Base-by-base conservation (phyloP, 2,113 vertebrate genomes). In the Periophthalmus modestus region DNA sequence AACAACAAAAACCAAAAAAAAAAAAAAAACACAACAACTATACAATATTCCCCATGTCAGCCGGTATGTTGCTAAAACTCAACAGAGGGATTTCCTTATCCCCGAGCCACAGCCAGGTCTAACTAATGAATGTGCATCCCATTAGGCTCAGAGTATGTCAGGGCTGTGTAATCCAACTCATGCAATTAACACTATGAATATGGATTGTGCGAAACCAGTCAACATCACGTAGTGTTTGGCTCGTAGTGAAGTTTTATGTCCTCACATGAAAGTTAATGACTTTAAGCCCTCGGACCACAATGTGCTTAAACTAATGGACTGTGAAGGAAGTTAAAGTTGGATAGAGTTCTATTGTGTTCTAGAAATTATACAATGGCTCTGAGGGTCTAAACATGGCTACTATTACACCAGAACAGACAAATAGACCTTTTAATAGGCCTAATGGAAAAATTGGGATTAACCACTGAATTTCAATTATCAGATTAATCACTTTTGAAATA, bases 91-190 rank as follows among this genome's bases (percentile, higher is more conserved):
- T 65, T 65, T 65, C 18, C 62, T 65, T 65, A 65, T 65, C 33
- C 57, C 18, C 7, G 61, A 63, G 61, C 18, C 61, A 2, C 58
- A 61, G 58, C 14, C 24, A 33, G 57, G 57, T 59, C 58, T 33
- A 15, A 62, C 59, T 33, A 62, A 62, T 43, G 34, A 65, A 65
- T n/a, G 62, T 43, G 62, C 62, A 18, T 65, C 34, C 34, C 11
- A 39, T 65, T 65, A 65, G 62, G 7, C 34, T 36, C 18, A n/a
- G 62, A n/a, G 33, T 36, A n/a, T 7, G 33, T 12, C 10, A 9
- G 34, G n/a, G 18, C 59, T 12, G 34, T 39, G 62, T 65, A 65
- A 65, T 65, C 62, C 62, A 39, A 18, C 14, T 34, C 59, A 34
- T 7, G 59, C 59, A 62, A 62, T 62, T 62, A 62, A 15, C 28